Evolutionary conservation across 2,797 vertebrate genomes (phyloP).

Genomic region (Chiroxiphia lanceolata): DNA sequence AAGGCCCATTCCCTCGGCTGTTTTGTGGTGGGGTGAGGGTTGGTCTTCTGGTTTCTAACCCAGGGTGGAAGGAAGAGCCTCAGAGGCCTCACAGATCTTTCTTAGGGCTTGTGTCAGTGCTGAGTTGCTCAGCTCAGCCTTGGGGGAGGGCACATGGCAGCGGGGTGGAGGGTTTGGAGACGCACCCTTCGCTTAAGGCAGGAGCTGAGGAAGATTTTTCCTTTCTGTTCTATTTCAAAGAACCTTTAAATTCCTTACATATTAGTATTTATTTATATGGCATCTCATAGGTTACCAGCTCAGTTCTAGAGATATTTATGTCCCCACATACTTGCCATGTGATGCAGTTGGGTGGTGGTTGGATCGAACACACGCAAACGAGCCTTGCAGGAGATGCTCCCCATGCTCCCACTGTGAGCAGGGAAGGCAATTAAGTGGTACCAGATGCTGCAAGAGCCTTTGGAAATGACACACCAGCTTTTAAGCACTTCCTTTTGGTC

Average conservation of each 20-base stretch:
- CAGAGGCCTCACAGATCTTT: neutral
- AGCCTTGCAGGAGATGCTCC: neutral
- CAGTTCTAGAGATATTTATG: neutral
- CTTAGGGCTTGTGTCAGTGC: neutral
- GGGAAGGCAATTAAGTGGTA: constrained; percentile 28
- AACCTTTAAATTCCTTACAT: neutral
- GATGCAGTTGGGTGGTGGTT: neutral
- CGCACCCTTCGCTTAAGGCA: too few relatives aligned
- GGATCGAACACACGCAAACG: neutral
- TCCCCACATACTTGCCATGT: neutral
- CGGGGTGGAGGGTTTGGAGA: too few relatives aligned
- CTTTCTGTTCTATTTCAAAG: neutral
- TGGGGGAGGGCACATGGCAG: neutral
- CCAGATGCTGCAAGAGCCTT: constrained; percentile 47
- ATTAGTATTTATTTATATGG: neutral
- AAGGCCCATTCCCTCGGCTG: neutral
- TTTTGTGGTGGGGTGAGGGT: neutral
- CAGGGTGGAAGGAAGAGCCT: neutral
- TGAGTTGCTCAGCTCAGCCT: neutral
- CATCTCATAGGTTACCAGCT: constrained; percentile 11
- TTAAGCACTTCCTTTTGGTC: constrained; percentile 32
- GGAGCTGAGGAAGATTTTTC: neutral
- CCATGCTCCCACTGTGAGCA: constrained; percentile 30
- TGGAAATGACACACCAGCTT: neutral
- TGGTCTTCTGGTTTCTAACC: neutral